Percentiles rank a stretch among this genome's conserved stretches.
These are phyloP conservation scores for Cyclura pinguis DNA, from an alignment of 2,797 vertebrate genomes.

Conservation along the genomic window DNA sequence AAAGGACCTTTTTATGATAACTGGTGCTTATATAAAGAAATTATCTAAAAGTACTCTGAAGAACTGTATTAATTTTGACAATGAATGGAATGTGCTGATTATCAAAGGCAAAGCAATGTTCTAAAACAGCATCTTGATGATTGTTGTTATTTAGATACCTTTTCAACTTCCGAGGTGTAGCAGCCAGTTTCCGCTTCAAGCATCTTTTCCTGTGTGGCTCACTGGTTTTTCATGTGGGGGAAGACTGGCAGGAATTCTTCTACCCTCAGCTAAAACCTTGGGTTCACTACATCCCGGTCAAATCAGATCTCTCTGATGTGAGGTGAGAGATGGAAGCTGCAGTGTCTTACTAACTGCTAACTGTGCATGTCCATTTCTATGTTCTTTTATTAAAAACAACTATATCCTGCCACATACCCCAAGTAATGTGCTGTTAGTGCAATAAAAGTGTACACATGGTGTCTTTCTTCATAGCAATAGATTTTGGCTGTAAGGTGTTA, in stretches of 20 bases:
- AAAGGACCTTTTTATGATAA: too few species aligned
- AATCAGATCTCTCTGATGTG: constrained; percentile 91
- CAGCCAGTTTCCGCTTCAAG: constrained; percentile 96
- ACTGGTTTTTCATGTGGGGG: constrained; percentile 94
- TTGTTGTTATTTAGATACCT: constrained; percentile 85
- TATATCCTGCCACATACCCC: background rate
- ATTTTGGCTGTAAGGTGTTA: background rate
- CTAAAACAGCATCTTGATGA: background rate
- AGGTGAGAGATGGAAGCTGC: constrained; percentile 79
- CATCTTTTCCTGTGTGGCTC: constrained; percentile 97
- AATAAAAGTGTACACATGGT: background rate
- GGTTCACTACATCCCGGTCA: constrained; percentile 96
- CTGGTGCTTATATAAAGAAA: too few species aligned
- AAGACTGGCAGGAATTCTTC: constrained; percentile 97
- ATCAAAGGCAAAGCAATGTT: background rate
- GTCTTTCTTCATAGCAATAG: background rate
- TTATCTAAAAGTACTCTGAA: too few species aligned
- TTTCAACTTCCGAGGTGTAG: constrained; percentile 97
- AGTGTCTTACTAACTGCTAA: too few species aligned
- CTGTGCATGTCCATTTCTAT: background rate
- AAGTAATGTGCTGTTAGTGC: too few species aligned
- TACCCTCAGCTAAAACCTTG: constrained; percentile 94
- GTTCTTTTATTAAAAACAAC: background rate
- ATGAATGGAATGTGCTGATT: background rate
- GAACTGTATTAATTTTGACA: too few species aligned